Base-by-base conservation (phyloP, 2,888 invertebrate genomes). In the Deroplatys truncata region DNA sequence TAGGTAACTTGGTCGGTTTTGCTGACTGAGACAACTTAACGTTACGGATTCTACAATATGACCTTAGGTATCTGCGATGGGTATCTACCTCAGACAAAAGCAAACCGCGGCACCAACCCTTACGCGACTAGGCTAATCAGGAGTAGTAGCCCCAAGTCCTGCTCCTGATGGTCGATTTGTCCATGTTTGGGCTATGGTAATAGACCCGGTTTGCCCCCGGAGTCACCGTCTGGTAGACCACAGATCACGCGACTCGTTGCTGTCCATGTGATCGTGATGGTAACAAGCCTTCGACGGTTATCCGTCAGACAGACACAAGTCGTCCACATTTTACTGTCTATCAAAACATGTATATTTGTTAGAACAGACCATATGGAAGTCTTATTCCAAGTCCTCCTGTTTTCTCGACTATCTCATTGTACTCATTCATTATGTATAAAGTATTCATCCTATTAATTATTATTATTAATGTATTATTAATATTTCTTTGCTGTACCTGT, bases 361-460 rank as follows among this genome's bases (percentile, higher is more conserved):
- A 0, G 56, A 72, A 25, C 20, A 72, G 56, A 20, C 56, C 25
- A 72, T 72, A 25, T 20, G 25, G 25, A 72, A 72, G 25, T 20
- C 4, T 43, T 43, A 43, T 43, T 43, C 13, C 43, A 43, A 43
- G 13, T 43, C 43, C 43, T 72, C 56, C 56, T 20, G 56, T 72
- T 72, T 72, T 72, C 56, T 72, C 56, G 56, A 72, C 56, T 72
- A 72, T 20, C 56, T 72, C 56, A 72, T 72, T 72, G 20, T 72
- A 72, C 25, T 72, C 56, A 72, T n/a, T n/a, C 84, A 89, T 89
- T 31, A 29, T 89, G 89, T 89, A 86, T 82, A 89, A 86, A 89
- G 89, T 83, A 83, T 43, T 89, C 86, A 89, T 82, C 86, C 43
- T 89, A 85, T 31, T 72, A 89, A 84, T 88, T 88, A 88, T 82